Base-by-base conservation (phyloP, 2,888 invertebrate genomes). In the Herminia tarsipennalis region DNA sequence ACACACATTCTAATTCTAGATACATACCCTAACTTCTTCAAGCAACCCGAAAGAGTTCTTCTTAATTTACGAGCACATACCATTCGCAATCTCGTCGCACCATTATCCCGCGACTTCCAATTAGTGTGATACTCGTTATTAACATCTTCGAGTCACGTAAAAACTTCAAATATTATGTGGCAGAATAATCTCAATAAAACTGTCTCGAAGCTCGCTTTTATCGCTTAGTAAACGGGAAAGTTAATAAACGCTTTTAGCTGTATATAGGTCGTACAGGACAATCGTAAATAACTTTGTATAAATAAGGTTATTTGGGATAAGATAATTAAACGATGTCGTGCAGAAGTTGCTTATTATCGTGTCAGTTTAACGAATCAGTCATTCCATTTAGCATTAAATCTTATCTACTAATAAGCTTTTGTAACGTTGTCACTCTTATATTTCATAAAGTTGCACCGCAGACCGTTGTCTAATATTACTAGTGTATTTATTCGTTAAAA, bases 71-170 rank as follows among this genome's bases (percentile, higher is more conserved):
- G 56, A 54, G 22, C 57, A 53, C 52, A 57, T 50, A 66, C 56
- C 62, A 51, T 46, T 54, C 66, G 60, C 66, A 67, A 67, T 67
- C 66, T 66, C 62, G 51, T 35, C 39, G 40, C 46, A 34, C 66
- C 57, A 56, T 67, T 68, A 67, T 56, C 50, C 55, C 33, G 24
- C 29, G 43, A 50, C 56, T 56, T 56, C 67, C 63, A 67, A 67
- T 67, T 67, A 67, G 66, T 36, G 48, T 37, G 50, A 57, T 48
- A 56, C 61, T 53, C 55, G 45, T 59, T 68, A 67, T 66, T 60
- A 67, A 63, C 63, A 59, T 52, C 46, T 25, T 12, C n/a, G 20
- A 41, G 44, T 34, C 28, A 30, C 59, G 40, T 63, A 65, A 65
- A 62, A 62, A 56, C 61, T 62, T 65, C 62, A 60, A 53, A 65